A percentile compares a stretch with the other conserved stretches of the same genome.
phyloP scores from a whole-genome alignment of 2,888 invertebrate species.

The Plemyria rubiginata region DNA sequence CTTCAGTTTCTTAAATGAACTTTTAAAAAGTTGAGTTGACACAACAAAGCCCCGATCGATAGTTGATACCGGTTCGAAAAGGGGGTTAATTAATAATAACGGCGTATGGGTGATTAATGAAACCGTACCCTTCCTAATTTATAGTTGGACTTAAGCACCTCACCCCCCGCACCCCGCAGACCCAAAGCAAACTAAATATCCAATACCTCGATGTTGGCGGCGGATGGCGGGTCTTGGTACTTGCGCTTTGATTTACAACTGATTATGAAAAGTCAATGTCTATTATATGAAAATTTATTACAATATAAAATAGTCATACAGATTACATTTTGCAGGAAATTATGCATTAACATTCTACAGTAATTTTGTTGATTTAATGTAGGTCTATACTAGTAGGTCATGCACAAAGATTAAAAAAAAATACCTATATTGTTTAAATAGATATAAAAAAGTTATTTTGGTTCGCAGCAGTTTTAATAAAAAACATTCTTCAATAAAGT shows the following conservation, averaged over 20 bases:
- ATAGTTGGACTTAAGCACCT: constrained; percentile 84
- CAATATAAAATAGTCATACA: no score
- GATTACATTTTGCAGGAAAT: no score
- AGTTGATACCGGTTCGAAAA: constrained; percentile 79
- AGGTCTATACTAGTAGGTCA: no score
- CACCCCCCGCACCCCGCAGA: constrained; percentile 67
- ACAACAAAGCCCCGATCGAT: constrained; percentile 69
- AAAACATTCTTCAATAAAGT: no score
- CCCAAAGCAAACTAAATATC: constrained; percentile 85
- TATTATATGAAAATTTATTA: no score
- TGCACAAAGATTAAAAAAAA: no score
- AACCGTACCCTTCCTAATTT: constrained; percentile 85
- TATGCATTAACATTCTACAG: no score
- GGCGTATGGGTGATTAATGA: constrained; percentile 85
- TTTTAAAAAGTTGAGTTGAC: constrained; percentile 65
- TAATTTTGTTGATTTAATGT: no score
- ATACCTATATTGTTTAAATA: no score
- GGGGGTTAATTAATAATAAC: constrained; percentile 85
- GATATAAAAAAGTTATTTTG: no score
- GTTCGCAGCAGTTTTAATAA: no score
- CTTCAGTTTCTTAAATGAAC: constrained; percentile 23
- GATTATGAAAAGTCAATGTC: no score
- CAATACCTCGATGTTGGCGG: constrained; percentile 78
- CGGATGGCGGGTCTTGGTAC: constrained; percentile 55
- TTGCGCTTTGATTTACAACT: constrained; percentile 41